These are phyloP conservation scores for Acipenser ruthenus DNA, from an alignment of 2,797 vertebrate genomes.

Conservation along the genomic window DNA sequence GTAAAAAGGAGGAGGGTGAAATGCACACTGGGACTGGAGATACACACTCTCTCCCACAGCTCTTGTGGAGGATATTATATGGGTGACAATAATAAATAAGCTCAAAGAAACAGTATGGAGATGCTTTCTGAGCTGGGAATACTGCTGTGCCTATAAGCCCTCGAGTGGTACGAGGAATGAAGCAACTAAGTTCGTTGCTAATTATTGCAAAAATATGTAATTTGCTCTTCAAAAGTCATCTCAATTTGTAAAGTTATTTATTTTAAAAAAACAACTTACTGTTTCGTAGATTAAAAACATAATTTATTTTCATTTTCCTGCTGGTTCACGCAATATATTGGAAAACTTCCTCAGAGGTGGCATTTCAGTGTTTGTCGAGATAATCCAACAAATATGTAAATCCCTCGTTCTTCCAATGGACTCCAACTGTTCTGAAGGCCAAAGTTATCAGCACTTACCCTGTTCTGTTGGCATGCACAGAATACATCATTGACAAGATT, in stretches of 20 bases:
- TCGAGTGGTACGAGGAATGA: constrained; percentile 18
- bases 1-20: too few relatives aligned
- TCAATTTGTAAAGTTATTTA: constrained; percentile 45
- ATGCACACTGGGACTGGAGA: too few relatives aligned
- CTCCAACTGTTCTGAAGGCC: constrained; percentile 12
- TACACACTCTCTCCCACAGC: too few relatives aligned
- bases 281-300: constrained; percentile 31
- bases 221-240: constrained; percentile 24
- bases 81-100: background rate
- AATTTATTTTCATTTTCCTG: constrained; percentile 32
- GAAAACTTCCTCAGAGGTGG: constrained; percentile 28
- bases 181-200: constrained; percentile 35
- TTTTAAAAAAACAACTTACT: constrained; percentile 20
- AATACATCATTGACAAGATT: constrained; percentile 11
- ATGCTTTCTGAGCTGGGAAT: constrained; percentile 21
- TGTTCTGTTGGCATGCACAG: constrained; percentile 5
- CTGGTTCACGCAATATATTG: constrained; percentile 29
- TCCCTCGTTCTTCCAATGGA: constrained; percentile 20
- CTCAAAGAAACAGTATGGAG: background rate
- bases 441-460: constrained; percentile 11
- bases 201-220: constrained; percentile 43
- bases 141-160: constrained; percentile 4
- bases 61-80: too few relatives aligned
- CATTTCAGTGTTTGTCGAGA: constrained; percentile 36
- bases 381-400: constrained; percentile 44